These are phyloP conservation scores for Merops nubicus DNA, from an alignment of 2,113 vertebrate genomes.

Conservation along the genomic window DNA sequence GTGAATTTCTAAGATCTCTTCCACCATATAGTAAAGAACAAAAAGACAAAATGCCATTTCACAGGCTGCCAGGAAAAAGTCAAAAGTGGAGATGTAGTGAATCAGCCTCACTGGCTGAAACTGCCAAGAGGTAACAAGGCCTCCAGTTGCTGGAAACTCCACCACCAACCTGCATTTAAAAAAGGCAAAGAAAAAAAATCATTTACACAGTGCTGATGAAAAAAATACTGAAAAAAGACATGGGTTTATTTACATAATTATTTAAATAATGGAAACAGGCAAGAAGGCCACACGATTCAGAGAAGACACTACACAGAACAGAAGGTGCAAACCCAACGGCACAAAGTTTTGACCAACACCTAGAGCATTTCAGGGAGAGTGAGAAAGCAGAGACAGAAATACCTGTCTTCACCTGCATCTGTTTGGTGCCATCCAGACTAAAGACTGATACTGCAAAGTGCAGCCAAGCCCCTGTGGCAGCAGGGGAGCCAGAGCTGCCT, in stretches of 20 bases:
- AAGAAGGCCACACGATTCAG: background rate
- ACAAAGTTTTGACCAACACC: background rate
- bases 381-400: background rate
- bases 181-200: background rate
- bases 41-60: constrained; percentile 94
- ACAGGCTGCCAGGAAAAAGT: constrained; percentile 92
- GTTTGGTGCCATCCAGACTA: background rate
- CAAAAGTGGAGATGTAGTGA: constrained; percentile 87
- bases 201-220: background rate
- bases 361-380: background rate
- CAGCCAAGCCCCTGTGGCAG: fast-evolving
- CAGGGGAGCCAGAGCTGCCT: background rate
- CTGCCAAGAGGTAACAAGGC: constrained; percentile 90
- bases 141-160: constrained; percentile 95
- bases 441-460: background rate
- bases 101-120: constrained; percentile 93
- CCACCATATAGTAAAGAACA: constrained; percentile 93
- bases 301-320: background rate
- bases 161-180: constrained; percentile 84
- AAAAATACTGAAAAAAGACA: background rate
- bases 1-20: constrained; percentile 92
- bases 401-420: background rate
- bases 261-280: background rate
- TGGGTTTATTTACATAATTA: background rate
- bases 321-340: fast-evolving